Base-by-base conservation (phyloP, 2,888 invertebrate genomes). In the Rhyacophila evoluta region DNA sequence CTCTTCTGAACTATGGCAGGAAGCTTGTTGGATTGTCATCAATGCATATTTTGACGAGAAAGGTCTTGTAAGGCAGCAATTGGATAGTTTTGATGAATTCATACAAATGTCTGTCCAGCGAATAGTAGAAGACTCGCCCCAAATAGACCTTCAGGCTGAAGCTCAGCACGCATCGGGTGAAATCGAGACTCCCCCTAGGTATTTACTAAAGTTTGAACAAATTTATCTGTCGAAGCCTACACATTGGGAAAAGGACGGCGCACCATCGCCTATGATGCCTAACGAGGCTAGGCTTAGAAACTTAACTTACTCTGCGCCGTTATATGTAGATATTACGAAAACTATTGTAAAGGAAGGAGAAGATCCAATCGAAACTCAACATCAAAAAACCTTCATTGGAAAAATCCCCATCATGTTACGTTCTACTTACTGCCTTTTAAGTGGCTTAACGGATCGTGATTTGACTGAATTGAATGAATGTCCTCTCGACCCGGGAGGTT, bases 211-310 rank as follows among this genome's bases (percentile, higher is more conserved):
- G 88, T 99, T 99, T 88, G 99, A 98, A 87, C 99, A 99, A 89
- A 99, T 99, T 86, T 99, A 99, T 86, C 88, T 99, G 69, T 99
- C 99, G 0, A 99, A 99, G 87, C 99, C 99, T 1, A 99, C 99
- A 5, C 99, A 99, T 91, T 99, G 99, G 99, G 99, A 99, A 87
- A 99, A 99, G 89, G 99, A 99, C 91, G 99, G 99, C 85, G 97
- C 98, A 0, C 98, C 99, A 11, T 96, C 97, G 78, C 98, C 98
- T 79, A 98, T 99, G 98, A 99, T 99, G 98, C 99, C 99, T 0
- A 99, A 99, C 85, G 99, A 99, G 88, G 99, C 99, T 2, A 93
- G 99, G 81, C 91, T 99, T 75, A 92, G 99, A 79, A 99, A 99
- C 89, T 90, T 99, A 41, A 98, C 98, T 0, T 99, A 99, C 87